phyloP scores from a whole-genome alignment of 2,888 invertebrate species.

The Idaea aversata region DNA sequence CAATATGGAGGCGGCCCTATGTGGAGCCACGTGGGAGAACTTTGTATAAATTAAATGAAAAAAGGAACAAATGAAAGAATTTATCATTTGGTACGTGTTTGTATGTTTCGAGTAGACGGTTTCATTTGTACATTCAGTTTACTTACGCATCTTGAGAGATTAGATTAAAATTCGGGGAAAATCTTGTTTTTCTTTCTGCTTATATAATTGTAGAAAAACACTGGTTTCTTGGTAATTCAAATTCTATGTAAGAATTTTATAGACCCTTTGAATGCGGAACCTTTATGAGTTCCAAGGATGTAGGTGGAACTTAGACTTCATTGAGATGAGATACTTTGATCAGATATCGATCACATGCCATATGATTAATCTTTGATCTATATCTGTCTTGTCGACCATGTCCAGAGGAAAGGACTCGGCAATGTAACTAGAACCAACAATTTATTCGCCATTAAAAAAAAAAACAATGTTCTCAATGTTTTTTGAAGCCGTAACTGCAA shows the following conservation, averaged over 20 bases:
- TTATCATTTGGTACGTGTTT: constrained; percentile 56
- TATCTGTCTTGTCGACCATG: too few species aligned
- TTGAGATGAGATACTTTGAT: too few species aligned
- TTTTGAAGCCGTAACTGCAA: too few species aligned
- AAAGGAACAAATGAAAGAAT: constrained; percentile 63
- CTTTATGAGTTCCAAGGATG: too few species aligned
- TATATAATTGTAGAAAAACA: background rate
- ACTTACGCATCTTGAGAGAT: constrained; percentile 41
- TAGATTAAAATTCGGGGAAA: background rate
- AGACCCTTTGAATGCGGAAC: too few species aligned
- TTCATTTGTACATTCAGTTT: constrained; percentile 25
- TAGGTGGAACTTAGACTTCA: too few species aligned
- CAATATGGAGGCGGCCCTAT: constrained; percentile 23
- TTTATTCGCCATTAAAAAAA: too few species aligned
- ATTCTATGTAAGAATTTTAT: background rate
- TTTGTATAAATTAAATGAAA: constrained; percentile 66
- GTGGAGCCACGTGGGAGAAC: constrained; percentile 32
- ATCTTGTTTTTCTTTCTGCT: background rate
- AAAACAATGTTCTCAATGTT: too few species aligned
- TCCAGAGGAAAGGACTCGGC: too few species aligned
- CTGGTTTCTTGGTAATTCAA: background rate
- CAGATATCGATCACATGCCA: too few species aligned
- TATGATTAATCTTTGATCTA: too few species aligned
- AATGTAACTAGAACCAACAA: too few species aligned
- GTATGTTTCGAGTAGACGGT: background rate